phyloP scores from a whole-genome alignment of 1,140 invertebrate species.

The Latrodectus geometricus region DNA sequence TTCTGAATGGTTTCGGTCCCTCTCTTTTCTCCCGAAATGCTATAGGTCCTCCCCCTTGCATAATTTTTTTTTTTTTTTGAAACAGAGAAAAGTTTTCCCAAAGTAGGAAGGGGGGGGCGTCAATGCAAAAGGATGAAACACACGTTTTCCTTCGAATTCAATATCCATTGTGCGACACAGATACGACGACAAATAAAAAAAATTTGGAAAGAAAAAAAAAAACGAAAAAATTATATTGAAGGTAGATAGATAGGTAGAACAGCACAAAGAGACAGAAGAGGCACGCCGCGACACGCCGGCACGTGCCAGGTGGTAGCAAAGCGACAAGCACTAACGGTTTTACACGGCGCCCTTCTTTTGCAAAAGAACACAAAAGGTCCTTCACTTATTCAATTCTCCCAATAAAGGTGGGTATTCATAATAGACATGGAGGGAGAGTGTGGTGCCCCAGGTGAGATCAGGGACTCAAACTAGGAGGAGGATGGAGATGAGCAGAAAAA shows the following conservation, averaged over 20 bases:
- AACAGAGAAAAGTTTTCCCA: neutral
- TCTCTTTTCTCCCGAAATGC: neutral
- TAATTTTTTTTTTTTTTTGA: neutral
- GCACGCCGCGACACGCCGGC: conserved; percentile 22
- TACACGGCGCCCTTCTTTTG: conserved; percentile 18
- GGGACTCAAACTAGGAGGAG: conserved; percentile 7
- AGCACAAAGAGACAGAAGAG: conserved; percentile 15
- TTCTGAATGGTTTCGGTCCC: neutral
- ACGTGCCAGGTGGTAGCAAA: conserved; percentile 34
- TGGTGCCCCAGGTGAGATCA: conserved; percentile 38
- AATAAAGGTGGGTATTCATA: conserved; percentile 11
- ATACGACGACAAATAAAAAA: neutral
- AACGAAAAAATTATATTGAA: neutral
- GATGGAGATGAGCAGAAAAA: neutral
- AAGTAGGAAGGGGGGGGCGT: neutral
- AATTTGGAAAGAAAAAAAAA: neutral
- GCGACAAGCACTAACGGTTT: conserved; percentile 46
- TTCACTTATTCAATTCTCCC: conserved; percentile 47
- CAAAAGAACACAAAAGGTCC: conserved; percentile 41
- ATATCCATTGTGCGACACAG: conserved; percentile 41
- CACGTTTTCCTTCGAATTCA: conserved; percentile 50
- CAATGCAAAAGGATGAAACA: neutral
- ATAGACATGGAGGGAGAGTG: neutral
- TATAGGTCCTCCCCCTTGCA: neutral
- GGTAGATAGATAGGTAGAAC: conserved; percentile 7